Percentiles rank a stretch among this genome's conserved stretches.
These are phyloP conservation scores for Terebella lapidaria DNA, from an alignment of 2,888 invertebrate genomes.

Conservation along the genomic window DNA sequence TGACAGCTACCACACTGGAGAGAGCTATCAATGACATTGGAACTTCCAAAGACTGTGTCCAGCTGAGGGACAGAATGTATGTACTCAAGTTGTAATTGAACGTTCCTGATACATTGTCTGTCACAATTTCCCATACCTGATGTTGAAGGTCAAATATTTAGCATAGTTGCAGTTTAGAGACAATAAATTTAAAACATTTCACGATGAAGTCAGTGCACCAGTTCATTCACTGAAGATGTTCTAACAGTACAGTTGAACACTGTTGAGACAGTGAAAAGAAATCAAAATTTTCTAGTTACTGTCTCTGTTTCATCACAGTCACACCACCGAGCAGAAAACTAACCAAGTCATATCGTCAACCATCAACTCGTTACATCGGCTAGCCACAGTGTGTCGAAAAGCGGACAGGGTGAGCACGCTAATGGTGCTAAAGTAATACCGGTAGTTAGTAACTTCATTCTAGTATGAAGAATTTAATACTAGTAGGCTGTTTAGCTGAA, in stretches of 20 bases:
- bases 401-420: background rate
- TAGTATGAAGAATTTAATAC: no score
- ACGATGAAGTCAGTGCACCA: no score
- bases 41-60: conserved; percentile 39
- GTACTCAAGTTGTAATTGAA: conserved; percentile 11
- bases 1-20: conserved; percentile 42
- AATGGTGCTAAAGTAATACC: no score
- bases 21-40: conserved; percentile 39
- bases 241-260: no score
- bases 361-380: conserved; percentile 18
- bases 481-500: no score
- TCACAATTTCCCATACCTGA: background rate
- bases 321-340: conserved; percentile 40
- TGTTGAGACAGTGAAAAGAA: no score
- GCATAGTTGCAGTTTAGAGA: no score
- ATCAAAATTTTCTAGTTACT: no score
- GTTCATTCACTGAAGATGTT: no score
- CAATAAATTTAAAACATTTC: no score
- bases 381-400: background rate
- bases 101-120: no score
- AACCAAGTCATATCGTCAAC: conserved; percentile 33
- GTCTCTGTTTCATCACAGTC: conserved; percentile 33
- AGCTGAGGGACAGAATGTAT: conserved; percentile 45
- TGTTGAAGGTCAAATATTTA: background rate
- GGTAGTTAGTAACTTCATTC: background rate